Evolutionary conservation across 1,140 invertebrate genomes (phyloP), one percentile per base, ranked within the genome.

Genomic region (Drosophila seguyi): DNA sequence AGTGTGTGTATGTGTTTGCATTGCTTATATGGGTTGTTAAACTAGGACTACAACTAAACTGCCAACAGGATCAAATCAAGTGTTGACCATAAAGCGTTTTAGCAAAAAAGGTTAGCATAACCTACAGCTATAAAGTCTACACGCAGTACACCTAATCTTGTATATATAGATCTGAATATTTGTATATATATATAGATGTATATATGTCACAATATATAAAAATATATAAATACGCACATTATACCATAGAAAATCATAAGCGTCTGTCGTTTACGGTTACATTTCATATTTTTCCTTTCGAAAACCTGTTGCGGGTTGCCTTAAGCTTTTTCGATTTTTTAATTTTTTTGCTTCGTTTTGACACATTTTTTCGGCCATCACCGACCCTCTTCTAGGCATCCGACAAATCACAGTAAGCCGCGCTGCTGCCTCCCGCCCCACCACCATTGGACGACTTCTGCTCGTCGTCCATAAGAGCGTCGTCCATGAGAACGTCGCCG

Each of bases 241-340:
- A 66, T 66, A 61, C 31, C 38, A 60, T 80, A 72, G 42, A 81
- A 85, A 87, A 87, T 88, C 80, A 87, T 87, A 87, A 87, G 84
- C 84, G 84, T 88, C 77, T 88, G 73, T 88, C 80, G 80, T 88
- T 87, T 88, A 83, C 84, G 65, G 82, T 79, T 81, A 66, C 74
- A 78, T 84, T 82, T 74, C 38, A 47, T 47, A 72, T 61, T 61
- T 48, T 42, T 50, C 44, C 56, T 14, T 60, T 60, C 18, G 50
- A 52, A 65, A 60, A 63, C 45, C 58, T 38, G 27, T 55, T 50
- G 39, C 16, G 22, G n/a, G 29, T 58, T 41, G 42, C 42, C 44
- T 57, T 44, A 48, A 38, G 42, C 29, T 61, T 65, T 61, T 55
- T 45, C 18, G 44, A 25, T 52, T 50, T 80, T 55, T 75, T 38